Base-by-base conservation (phyloP, 2,888 invertebrate genomes). In the Eupithecia dodoneata region DNA sequence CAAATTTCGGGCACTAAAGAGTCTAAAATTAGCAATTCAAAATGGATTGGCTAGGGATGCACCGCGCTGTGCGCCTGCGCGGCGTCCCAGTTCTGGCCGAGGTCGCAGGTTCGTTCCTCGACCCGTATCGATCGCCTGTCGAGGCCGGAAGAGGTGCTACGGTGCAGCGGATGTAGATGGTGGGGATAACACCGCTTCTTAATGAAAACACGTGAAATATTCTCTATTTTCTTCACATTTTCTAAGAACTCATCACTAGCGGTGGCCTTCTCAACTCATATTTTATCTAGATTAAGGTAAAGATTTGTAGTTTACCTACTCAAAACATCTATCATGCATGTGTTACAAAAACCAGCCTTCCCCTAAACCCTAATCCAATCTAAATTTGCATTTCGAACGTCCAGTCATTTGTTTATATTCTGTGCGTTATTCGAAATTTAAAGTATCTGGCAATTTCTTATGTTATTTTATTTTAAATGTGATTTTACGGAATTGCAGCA, bases 41-140 rank as follows among this genome's bases (percentile, higher is more conserved):
- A 91, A 88, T 90, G 88, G 87, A 85, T 83, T 86, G 78, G 82
- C 80, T 85, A 87, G 86, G 87, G 91, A 94, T 94, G 94, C 94
- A 94, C 88, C 88, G 85, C 79, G 80, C 83, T 88, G 81, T 59
- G 94, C 94, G 95, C 95, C 83, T 94, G 95, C 94, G 95, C 94
- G 93, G 85, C 88, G 95, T 85, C 95, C 95, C 87, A 94, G 90
- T 94, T 95, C 86, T 83, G 82, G 83, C 85, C 91, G 93, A 94
- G 94, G 95, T 93, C 94, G 91, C 90, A 91, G 91, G 95, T 94
- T 95, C 95, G 91, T 94, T 95, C 94, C 94, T 94, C 95, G 94
- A 91, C 88, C 86, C 82, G 91, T 94, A 94, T 94, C 93, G 94
- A 94, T 92, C 94, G 90, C 80, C 83, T 81, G 80, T 83, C 88